Evolutionary conservation across 2,113 vertebrate genomes (phyloP), one percentile per base, ranked within the genome.

Genomic region (Macheiramphus alcinus): DNA sequence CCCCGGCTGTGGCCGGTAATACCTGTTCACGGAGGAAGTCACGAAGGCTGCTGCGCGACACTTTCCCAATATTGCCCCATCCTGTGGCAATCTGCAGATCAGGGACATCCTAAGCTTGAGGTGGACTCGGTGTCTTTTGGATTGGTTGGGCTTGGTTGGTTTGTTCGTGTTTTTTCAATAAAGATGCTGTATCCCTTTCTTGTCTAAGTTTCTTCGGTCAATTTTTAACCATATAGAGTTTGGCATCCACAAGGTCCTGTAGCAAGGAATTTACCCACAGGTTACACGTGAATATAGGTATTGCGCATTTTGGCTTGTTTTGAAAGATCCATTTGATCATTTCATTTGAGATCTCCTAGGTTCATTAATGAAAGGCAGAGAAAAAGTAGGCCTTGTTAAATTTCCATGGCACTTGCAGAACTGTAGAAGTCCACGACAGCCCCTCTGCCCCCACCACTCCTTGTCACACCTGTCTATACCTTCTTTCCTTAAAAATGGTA

Each of bases 21-120:
- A 56, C 2, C 0, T 17, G 16, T 19, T 67, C 31, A 21, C 1
- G 5, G 26, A 72, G 15, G 32, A 31, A 58, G 29, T 29, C 25
- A 20, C 2, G 1, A 66, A 59, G 50, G 36, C 34, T 52, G 9
- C 14, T 3, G 1, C 31, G 29, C 1, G 4, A 11, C 27, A 14
- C 22, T 34, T 75, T 43, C 21, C 47, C n/a, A 75, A 9, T 12
- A 22, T 13, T 36, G 61, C 27, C 18, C 31, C 26, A 34, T 20
- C 26, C 34, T 31, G 50, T 11, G 42, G n/a, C 40, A 19, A 63
- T 22, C 36, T 82, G 42, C 22, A 36, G 43, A 68, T 48, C 36
- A 21, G n/a, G 48, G 34, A 52, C 7, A 47, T 36, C 43, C 48
- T 23, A 40, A 42, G 38, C 43, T 45, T 75, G 16, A 81, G 25